Evolutionary conservation across 2,888 invertebrate genomes (phyloP), one percentile per base, ranked within the genome.

Genomic region (Seira musarum): DNA sequence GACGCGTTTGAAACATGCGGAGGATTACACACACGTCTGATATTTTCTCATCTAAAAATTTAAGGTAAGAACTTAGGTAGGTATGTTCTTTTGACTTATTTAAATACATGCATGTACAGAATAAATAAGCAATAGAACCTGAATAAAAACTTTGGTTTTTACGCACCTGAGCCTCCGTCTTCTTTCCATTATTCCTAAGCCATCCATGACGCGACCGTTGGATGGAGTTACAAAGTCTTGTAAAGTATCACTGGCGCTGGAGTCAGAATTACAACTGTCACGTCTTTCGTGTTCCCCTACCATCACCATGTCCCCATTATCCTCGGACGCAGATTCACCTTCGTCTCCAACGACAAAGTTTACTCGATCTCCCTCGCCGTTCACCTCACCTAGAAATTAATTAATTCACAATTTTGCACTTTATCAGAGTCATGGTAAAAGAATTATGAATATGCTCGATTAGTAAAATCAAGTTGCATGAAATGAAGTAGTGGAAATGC

Each of bases 271-370:
- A 57, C 63, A 67, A 70, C 80, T 81, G 35, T 75, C 73, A 15
- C 80, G 25, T 6, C 82, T 66, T 21, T 74, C 82, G 8, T 65
- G 17, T 13, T 68, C 68, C 53, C 68, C 73, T 64, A 71, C 71
- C 71, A 70, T 77, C 77, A 64, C 82, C 71, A 68, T 75, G 60
- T 65, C 78, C 24, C 53, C 74, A 65, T 40, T 83, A 74, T 75
- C 82, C 70, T 68, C 67, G 46, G 49, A 63, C 35, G 67, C 81
- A 46, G 53, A 81, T 70, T 73, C 85, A 24, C 83, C 85, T 19
- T 78, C 82, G 81, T 86, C 86, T 74, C 86, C 86, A 80, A 86
- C 70, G 64, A 84, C 79, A 83, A 86, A 86, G 81, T 84, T 86
- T 69, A 84, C 86, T 80, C 85, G 86, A 13, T 82, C 68, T 60